Base-by-base conservation (phyloP, 2,888 invertebrate genomes). In the Clivina fossor region DNA sequence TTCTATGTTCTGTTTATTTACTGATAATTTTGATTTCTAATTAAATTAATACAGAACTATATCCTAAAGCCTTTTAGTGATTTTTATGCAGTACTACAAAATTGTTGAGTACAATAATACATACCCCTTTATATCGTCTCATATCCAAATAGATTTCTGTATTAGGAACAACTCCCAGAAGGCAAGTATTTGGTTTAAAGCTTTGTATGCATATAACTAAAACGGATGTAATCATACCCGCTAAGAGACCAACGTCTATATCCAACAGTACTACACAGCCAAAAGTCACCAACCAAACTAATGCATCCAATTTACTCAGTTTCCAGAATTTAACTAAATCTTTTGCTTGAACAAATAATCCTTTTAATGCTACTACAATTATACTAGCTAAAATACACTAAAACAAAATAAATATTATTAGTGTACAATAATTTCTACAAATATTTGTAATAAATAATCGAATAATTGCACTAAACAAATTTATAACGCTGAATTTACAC, bases 221-320 rank as follows among this genome's bases (percentile, higher is more conserved):
- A 2, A 93, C 71, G 15, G 90, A 88, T 11, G 89, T 75, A 1
- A 83, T 67, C 2, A 93, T 78, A 2, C 94, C 93, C 0, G 86
- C 81, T 0, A 83, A 77, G 3, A 95, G 76, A 0, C 95, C 95
- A 65, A 80, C 74, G 60, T 84, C 82, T 56, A 94, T 90, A 69
- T 92, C 89, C 44, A 92, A 70, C 15, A 91, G 64, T 9, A 89
- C 74, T 0, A 91, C 92, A 0, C 83, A 78, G 3, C 84, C 63
- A 71, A 92, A 93, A 0, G 93, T 88, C 3, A 83, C 76, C 2
- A 90, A 68, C 93, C 93, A 95, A 11, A 92, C 85, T 0, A 83
- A 65, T 1, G 87, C 92, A 68, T 95, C 94, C 65, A 86, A 74
- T 65, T 83, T 83, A 62, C 90, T 92, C 26, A 89, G 73, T 63